phyloP scores from a whole-genome alignment of 2,113 vertebrate genomes.

The Promerops cafer region DNA sequence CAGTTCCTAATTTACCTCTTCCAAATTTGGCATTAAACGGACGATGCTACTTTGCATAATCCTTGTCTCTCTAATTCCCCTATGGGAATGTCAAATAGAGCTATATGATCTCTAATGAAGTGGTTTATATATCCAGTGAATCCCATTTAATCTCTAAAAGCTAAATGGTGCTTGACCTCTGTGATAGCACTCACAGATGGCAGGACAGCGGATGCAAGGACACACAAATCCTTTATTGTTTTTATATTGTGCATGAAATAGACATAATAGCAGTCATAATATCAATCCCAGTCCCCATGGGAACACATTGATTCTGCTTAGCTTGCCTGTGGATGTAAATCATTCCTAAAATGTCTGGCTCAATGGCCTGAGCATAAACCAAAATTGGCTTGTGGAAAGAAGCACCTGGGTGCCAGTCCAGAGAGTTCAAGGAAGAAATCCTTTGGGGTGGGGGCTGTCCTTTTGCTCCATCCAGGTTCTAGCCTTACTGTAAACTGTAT shows the following conservation, averaged over 20 bases:
- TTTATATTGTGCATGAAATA: neutral
- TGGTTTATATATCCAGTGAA: neutral
- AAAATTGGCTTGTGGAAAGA: neutral
- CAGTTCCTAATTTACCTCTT: neutral
- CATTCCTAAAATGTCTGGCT: neutral
- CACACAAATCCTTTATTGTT: neutral
- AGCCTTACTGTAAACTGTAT: neutral
- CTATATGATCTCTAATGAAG: neutral
- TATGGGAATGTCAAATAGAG: neutral
- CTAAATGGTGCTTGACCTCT: neutral
- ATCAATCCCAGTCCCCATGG: neutral
- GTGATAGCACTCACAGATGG: neutral
- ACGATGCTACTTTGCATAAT: neutral
- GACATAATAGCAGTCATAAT: neutral
- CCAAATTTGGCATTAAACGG: neutral
- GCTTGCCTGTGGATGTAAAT: neutral
- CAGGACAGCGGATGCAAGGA: neutral
- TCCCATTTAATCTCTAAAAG: neutral
- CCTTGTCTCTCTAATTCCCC: neutral
- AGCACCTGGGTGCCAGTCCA: neutral
- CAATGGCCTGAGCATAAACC: neutral
- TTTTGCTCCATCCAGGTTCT: neutral
- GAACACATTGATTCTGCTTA: neutral
- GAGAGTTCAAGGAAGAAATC: neutral
- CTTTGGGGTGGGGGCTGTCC: fast-evolving